Evolutionary conservation across 2,888 invertebrate genomes (phyloP).

Genomic region (Drosophila infuscata): DNA sequence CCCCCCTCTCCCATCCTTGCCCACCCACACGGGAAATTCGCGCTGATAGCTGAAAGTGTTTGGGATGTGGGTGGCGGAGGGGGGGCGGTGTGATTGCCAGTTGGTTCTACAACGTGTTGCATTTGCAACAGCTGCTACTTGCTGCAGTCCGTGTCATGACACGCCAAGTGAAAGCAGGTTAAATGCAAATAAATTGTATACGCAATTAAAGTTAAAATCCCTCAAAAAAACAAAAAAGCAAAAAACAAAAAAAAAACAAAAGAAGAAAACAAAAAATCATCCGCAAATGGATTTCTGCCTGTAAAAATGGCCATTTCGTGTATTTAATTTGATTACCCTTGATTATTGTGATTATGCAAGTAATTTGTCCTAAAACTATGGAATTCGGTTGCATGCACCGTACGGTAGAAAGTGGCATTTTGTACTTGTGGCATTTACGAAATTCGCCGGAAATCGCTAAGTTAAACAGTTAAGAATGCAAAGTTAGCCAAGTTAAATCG

Average conservation of each 20-base stretch:
- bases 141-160: slow-evolving; percentile 61
- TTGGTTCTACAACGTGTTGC: slow-evolving; percentile 41
- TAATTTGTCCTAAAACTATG: slow-evolving; percentile 42
- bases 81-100: slow-evolving; percentile 23
- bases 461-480: neutral
- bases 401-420: slow-evolving; percentile 40
- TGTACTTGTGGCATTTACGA: slow-evolving; percentile 8
- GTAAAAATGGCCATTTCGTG: slow-evolving; percentile 35
- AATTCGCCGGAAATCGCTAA: neutral
- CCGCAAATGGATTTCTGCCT: slow-evolving; percentile 4
- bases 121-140: slow-evolving; percentile 60
- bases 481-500: neutral
- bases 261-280: slow-evolving; percentile 6
- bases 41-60: slow-evolving; percentile 15
- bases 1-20: slow-evolving; percentile 1
- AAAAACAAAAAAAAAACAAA: slow-evolving; percentile 5
- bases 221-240: slow-evolving; percentile 2
- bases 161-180: slow-evolving; percentile 82
- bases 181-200: slow-evolving; percentile 81
- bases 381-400: slow-evolving; percentile 1
- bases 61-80: neutral
- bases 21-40: slow-evolving; percentile 46
- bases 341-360: slow-evolving; percentile 61
- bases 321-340: slow-evolving; percentile 70
- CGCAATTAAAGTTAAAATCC: slow-evolving; percentile 6